Evolutionary conservation across 2,113 vertebrate species (phyloP).

Genomic region (Aspiorhynchus laticeps): DNA sequence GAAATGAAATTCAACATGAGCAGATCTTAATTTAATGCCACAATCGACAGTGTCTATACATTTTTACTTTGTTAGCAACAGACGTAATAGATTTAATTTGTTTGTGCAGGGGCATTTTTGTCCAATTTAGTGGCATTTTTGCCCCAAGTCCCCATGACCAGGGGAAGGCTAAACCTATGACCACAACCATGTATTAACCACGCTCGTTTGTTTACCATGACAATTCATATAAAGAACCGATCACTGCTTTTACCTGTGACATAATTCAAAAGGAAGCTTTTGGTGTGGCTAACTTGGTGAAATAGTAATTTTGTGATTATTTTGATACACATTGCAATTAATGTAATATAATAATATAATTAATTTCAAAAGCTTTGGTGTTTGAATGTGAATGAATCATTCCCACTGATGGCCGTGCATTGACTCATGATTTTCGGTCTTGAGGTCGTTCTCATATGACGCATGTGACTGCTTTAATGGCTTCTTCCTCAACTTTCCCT

Average conservation of each 20-base stretch:
- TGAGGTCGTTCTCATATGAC: not conserved
- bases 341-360: not conserved
- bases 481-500: not conserved
- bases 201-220: not conserved
- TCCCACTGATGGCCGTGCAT: not conserved
- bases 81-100: too few species aligned
- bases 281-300: not conserved
- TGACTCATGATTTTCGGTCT: not conserved
- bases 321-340: not conserved
- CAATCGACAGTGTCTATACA: too few species aligned
- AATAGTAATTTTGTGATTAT: not conserved
- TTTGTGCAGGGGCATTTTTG: too few species aligned
- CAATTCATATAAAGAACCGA: not conserved
- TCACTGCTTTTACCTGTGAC: not conserved
- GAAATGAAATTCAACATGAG: too few species aligned
- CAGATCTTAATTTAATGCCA: too few species aligned
- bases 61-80: too few species aligned
- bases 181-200: not conserved
- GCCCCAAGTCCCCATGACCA: too few species aligned
- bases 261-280: not conserved
- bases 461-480: slow-evolving; percentile 9
- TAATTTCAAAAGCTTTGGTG: not conserved
- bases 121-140: too few species aligned
- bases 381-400: not conserved
- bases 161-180: too few species aligned